These are phyloP conservation scores for Drosophila kanapiae DNA, from an alignment of 1,140 invertebrate species.

Conservation along the genomic window DNA sequence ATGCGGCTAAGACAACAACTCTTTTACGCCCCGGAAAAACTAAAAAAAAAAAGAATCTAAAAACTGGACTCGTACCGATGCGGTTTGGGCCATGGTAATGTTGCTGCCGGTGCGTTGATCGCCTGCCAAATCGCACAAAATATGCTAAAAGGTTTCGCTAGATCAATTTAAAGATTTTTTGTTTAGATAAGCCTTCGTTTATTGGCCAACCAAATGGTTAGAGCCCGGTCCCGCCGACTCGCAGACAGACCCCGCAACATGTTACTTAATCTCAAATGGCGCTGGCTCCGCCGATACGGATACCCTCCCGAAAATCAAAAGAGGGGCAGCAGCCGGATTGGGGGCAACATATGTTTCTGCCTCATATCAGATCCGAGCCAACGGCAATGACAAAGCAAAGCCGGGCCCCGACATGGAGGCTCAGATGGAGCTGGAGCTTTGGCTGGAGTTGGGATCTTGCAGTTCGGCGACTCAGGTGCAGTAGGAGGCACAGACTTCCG, in stretches of 20 bases:
- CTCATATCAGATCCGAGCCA: constrained; percentile 75
- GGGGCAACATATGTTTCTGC: constrained; percentile 76
- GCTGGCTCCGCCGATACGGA: constrained; percentile 60
- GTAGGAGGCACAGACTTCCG: constrained; percentile 44
- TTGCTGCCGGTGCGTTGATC: constrained; percentile 47
- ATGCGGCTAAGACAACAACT: constrained; percentile 43
- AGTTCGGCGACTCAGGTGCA: constrained; percentile 37
- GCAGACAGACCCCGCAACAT: constrained; percentile 41
- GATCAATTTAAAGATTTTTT: constrained; percentile 83
- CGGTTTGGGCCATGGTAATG: constrained; percentile 38
- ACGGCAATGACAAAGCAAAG: constrained; percentile 77
- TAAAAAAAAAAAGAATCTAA: not conserved
- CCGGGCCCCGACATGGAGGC: constrained; percentile 17
- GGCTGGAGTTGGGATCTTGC: constrained; percentile 15
- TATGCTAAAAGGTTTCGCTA: constrained; percentile 84
- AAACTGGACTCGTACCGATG: constrained; percentile 43
- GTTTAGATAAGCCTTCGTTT: constrained; percentile 80
- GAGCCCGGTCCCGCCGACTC: constrained; percentile 31
- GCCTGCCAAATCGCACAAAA: constrained; percentile 83
- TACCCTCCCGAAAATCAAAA: constrained; percentile 44
- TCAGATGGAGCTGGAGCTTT: constrained; percentile 8
- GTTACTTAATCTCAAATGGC: constrained; percentile 81
- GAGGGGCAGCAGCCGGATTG: constrained; percentile 56
- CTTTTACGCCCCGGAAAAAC: constrained; percentile 57
- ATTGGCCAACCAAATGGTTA: constrained; percentile 69